Base-by-base conservation (phyloP, 2,113 vertebrate species). In the Halcyon malimbica region DNA sequence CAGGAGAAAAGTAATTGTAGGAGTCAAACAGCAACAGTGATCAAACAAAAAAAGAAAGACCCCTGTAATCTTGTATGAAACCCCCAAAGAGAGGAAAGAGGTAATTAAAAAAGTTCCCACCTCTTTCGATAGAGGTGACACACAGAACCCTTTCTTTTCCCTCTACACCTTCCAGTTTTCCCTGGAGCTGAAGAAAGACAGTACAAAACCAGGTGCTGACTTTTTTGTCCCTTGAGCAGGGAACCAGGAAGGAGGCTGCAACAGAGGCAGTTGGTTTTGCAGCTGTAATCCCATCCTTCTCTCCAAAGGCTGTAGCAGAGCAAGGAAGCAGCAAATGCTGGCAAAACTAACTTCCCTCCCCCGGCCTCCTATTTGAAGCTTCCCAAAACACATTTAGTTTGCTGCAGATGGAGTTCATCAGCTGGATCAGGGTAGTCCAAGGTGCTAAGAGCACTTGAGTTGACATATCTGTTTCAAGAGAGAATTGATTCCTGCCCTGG, bases 291-390 rank as follows among this genome's bases (percentile, higher is more conserved):
- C 29, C 28, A 26, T 51, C 48, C 16, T 80, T 29, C 53, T 96
- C 13, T 59, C 11, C n/a, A 25, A 5, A 44, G 33, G 16, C 33
- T 21, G 35, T 0, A 42, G 48, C 67, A 90, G n/a, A 79, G 13
- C 16, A 16, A 19, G 18, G 26, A 7, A 44, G 15, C 9, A 14
- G 10, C 51, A 60, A 23, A 59, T 8, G 3, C 79, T 13, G 10
- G 13, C 44, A 62, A 35, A 79, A 6, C 65, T 42, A 15, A 2
- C 7, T 31, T 48, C 10, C 1, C 1, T 2, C 20, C 20, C 46
- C 8, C 86, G 28, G 21, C 29, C 83, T 53, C 16, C 6, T 28
- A 0, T 16, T 59, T 31, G 14, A 69, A 77, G 24, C 83, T 54
- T 86, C 50, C 53, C 70, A 75, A 17, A 60, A 5, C 8, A 1